Base-by-base conservation (phyloP, 2,888 invertebrate genomes). In the Osmoderma eremita region DNA sequence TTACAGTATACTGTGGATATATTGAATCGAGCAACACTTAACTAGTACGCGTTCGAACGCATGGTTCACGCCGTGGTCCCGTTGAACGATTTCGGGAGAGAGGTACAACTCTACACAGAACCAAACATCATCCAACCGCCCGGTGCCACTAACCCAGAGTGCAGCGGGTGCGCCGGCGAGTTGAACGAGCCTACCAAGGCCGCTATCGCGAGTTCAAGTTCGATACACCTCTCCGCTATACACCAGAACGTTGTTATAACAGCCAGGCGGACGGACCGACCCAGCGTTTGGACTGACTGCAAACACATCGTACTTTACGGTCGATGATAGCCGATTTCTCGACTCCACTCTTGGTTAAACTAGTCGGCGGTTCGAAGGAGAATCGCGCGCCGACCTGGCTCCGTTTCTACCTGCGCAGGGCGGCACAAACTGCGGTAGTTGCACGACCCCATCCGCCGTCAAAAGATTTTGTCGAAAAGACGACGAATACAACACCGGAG, bases 141-240 rank as follows among this genome's bases (percentile, higher is more conserved):
- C 72, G 74, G 74, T 72, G 73, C 74, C 74, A 74, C 74, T 73
- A 75, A 75, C 73, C 73, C 71, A 74, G 73, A 74, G 73, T 73
- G 68, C 84, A 82, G 78, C 81, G 77, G 80, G 79, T 80, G 81
- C 71, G 78, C 83, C 85, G 84, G 83, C 84, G 85, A 84, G 85
- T 84, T 82, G 83, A 81, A 81, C 83, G 83, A 81, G 84, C 83
- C 84, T 82, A 83, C 83, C 74, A 75, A 75, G 85, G 85, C 78
- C 85, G 80, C 81, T 81, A 84, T 83, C 84, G 69, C 67, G 67
- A 73, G 75, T 72, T 74, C 74, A 74, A 82, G 80, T 76, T 79
- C 75, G 72, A 70, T 64, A 67, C 51, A 51, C 62, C 58, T 63
- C 54, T 53, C 69, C 70, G 66, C 69, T n/a, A 53, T 17, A 53